Evolutionary conservation across 2,113 vertebrate genomes (phyloP).

Genomic region (Panthera uncia): DNA sequence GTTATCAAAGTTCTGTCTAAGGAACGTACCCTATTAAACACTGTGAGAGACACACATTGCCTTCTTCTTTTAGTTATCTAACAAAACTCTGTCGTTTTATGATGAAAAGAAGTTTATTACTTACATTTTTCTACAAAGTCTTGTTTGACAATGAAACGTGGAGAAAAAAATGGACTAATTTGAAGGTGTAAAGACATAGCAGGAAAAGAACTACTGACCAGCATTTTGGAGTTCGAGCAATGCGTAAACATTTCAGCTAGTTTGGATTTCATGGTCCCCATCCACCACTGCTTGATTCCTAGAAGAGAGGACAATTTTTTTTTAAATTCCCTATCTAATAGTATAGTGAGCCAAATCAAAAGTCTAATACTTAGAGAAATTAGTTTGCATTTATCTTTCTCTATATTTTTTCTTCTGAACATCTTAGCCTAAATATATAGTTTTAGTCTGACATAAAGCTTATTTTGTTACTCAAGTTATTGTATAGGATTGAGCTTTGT

Average conservation of each 20-base stretch:
- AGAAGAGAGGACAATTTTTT: neutral
- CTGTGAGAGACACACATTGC: rapidly evolving
- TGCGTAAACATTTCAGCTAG: neutral
- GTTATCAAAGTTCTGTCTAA: neutral
- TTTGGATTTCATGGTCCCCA: neutral
- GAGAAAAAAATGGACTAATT: neutral
- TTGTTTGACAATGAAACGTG: neutral
- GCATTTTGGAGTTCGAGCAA: neutral
- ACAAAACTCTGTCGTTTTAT: neutral
- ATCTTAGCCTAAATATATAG: slow-evolving; percentile 16
- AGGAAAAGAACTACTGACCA: slow-evolving; percentile 34
- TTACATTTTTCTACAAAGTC: slow-evolving; percentile 32
- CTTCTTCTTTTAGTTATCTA: neutral
- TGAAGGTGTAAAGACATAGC: neutral
- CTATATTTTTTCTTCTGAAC: slow-evolving; percentile 33
- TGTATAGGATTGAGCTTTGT: slow-evolving; percentile 50
- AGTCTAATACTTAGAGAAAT: slow-evolving; percentile 1
- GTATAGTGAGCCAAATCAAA: neutral
- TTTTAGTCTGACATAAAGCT: slow-evolving; percentile 54
- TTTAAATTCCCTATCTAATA: neutral
- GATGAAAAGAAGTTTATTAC: neutral
- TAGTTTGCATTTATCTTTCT: slow-evolving; percentile 41
- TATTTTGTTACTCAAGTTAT: slow-evolving; percentile 48
- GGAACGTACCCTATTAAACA: neutral
- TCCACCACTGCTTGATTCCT: neutral